These are phyloP conservation scores for Malthinus seriepunctatus DNA, from an alignment of 2,888 invertebrate genomes.

Conservation along the genomic window DNA sequence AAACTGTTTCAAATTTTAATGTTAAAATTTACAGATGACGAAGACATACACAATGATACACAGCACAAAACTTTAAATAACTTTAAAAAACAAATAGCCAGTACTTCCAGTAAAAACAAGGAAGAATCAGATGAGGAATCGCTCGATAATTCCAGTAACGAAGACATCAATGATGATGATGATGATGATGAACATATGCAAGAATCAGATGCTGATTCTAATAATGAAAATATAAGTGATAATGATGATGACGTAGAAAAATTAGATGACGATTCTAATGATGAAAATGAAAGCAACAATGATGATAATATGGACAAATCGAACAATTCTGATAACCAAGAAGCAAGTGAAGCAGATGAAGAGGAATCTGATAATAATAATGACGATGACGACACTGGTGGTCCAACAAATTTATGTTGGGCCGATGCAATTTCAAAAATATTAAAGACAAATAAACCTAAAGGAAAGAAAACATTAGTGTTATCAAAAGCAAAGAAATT, in stretches of 20 bases:
- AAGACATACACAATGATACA: neutral
- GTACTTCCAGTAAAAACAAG: neutral
- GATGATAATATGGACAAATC: neutral
- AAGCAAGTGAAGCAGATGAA: neutral
- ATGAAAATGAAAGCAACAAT: neutral
- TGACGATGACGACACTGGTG: neutral
- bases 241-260: neutral
- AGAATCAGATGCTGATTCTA: too few relatives aligned
- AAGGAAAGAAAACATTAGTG: constrained; percentile 73
- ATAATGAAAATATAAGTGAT: neutral
- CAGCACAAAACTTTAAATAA: neutral
- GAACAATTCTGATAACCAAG: too few relatives aligned
- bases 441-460: constrained; percentile 73
- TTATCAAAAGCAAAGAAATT: constrained; percentile 80
- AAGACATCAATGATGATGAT: neutral
- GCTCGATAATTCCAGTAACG: neutral
- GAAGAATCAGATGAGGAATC: constrained; percentile 1
- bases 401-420: constrained; percentile 71
- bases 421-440: constrained; percentile 83
- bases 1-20: neutral
- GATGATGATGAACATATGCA: neutral
- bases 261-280: neutral
- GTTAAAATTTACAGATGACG: neutral
- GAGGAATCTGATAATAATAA: neutral
- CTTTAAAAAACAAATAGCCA: neutral